Base-by-base conservation (phyloP, 2,888 invertebrate species). In the Agrochola macilenta region DNA sequence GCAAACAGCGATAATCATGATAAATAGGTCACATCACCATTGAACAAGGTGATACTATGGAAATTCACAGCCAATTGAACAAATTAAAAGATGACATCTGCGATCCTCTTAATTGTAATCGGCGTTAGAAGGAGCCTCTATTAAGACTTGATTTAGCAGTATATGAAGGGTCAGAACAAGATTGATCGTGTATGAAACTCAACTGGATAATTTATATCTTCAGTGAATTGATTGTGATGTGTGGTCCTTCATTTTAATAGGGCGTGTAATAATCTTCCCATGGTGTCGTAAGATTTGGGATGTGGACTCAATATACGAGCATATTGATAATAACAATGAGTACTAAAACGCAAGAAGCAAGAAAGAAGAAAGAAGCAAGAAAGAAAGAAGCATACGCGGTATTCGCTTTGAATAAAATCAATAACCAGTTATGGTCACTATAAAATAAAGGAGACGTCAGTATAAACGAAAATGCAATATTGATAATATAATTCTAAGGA, bases 11-110 rank as follows among this genome's bases (percentile, higher is more conserved):
- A 91, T 92, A 90, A 89, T 89, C 89, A 90, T 88, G 87, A 90
- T 91, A 92, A 92, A 92, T 92, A 89, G 93, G 93, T 90, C 93
- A 90, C 87, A 90, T 89, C 90, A 90, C 85, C 79, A 82, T 83
- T 60, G 46, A 74, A 74, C 81, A 81, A 69, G 49, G 58, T 58
- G 69, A 69, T 88, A 86, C 82, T 78, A 77, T 82, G 83, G 84
- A 84, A 83, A 86, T 85, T 86, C 82, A 81, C 84, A 86, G 70
- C 75, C 90, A 92, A 90, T 92, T 92, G 90, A 89, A 86, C 81
- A 87, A 90, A 92, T 90, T 90, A 88, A 83, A 76, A 68, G 78
- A 84, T 89, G 91, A 84, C 89, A 89, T 87, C 87, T 74, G 43
- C 79, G 63, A 89, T 87, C 84, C 69, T 76, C 77, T 69, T 85